Percentiles rank a stretch among this genome's conserved stretches.
These are phyloP conservation scores for Huso huso DNA, from an alignment of 2,797 vertebrate species.

Conservation along the genomic window DNA sequence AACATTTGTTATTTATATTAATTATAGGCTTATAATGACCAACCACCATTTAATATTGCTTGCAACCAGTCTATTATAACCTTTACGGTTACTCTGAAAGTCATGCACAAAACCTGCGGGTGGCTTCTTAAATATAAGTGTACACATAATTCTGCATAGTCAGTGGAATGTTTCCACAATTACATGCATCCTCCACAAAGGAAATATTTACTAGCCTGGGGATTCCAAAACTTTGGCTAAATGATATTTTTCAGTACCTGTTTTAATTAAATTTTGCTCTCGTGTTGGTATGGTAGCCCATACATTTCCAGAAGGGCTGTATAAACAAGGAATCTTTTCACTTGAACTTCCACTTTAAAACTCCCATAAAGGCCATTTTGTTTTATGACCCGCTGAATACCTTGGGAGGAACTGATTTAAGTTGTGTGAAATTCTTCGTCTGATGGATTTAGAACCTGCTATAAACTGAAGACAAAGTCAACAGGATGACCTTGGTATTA, in stretches of 20 bases:
- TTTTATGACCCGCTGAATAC: conserved; percentile 1
- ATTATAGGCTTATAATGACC: too few species aligned
- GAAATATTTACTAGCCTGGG: conserved; percentile 17
- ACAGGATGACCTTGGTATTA: too few species aligned
- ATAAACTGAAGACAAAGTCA: not conserved
- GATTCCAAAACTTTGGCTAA: conserved; percentile 15
- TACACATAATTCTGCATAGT: conserved; percentile 8
- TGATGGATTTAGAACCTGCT: conserved; percentile 13
- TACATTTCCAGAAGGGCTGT: not conserved
- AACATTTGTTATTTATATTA: too few species aligned
- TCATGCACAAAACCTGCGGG: too few species aligned
- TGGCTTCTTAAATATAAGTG: not conserved
- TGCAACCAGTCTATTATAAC: too few species aligned
- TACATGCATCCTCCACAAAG: conserved; percentile 11
- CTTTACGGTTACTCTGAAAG: too few species aligned
- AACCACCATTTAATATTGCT: too few species aligned
- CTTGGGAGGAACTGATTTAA: conserved; percentile 2
- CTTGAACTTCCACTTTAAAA: not conserved
- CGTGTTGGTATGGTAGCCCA: not conserved
- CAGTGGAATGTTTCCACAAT: conserved; percentile 19
- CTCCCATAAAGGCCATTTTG: not conserved
- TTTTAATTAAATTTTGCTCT: not conserved
- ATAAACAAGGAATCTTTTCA: conserved; percentile 4
- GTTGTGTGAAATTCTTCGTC: conserved; percentile 5
- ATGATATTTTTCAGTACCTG: conserved; percentile 18